Percentiles rank a stretch among this genome's conserved stretches.
Evolutionary conservation across 1,140 invertebrate genomes (phyloP).

Genomic region (Coptotermes formosanus): DNA sequence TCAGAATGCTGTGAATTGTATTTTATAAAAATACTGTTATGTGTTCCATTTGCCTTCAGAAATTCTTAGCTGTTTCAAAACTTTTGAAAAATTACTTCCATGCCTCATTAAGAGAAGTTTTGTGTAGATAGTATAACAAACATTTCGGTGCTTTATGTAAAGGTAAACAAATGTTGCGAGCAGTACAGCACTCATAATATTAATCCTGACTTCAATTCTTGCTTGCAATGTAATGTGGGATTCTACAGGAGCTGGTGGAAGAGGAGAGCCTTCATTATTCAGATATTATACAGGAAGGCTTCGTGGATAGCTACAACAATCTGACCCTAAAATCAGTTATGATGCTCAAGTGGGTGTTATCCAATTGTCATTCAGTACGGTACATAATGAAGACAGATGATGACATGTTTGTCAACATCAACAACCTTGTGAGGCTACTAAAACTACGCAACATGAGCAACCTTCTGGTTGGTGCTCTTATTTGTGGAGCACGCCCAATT

Average conservation of each 20-base stretch:
- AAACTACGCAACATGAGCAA: background rate
- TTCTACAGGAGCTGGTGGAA: constrained; percentile 54
- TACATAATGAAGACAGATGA: constrained; percentile 83
- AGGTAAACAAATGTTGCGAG: background rate
- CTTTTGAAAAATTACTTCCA: too few species aligned
- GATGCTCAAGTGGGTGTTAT: constrained; percentile 77
- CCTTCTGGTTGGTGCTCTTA: constrained; percentile 68
- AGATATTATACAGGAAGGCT: constrained; percentile 90
- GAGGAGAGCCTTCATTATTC: constrained; percentile 62
- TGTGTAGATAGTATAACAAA: too few species aligned
- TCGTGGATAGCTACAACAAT: constrained; percentile 89
- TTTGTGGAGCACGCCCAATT: constrained; percentile 71
- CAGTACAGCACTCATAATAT: too few species aligned
- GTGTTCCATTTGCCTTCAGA: too few species aligned
- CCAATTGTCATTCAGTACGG: constrained; percentile 60
- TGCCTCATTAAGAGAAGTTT: too few species aligned
- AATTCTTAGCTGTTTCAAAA: too few species aligned
- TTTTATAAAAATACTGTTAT: too few species aligned
- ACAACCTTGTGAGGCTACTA: constrained; percentile 47
- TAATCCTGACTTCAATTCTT: background rate
- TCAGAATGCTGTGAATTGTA: too few species aligned
- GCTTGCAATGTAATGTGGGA: too few species aligned
- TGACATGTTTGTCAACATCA: constrained; percentile 79
- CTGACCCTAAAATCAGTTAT: constrained; percentile 86
- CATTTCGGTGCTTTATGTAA: too few species aligned